phyloP scores from a whole-genome alignment of 2,888 invertebrate species.

The Cephus pulcher region DNA sequence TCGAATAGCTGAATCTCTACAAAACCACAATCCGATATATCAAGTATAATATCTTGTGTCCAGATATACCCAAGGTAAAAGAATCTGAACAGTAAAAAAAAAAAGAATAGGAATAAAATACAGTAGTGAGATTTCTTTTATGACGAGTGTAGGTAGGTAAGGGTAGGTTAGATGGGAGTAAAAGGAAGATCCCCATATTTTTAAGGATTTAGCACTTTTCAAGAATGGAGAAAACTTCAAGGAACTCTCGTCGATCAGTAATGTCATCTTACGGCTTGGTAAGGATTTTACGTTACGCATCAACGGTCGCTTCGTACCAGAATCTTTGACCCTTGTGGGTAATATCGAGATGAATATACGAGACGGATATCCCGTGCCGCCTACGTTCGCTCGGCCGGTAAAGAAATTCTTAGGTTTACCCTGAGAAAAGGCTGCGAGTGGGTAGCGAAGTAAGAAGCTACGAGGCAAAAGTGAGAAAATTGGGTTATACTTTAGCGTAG shows the following conservation, averaged over 20 bases:
- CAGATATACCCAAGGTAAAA: not conserved
- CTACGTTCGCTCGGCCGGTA: not conserved
- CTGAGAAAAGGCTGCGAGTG: not conserved
- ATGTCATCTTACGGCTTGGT: not conserved
- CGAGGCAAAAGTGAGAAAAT: not conserved
- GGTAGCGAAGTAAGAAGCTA: not conserved
- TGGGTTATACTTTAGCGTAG: not conserved
- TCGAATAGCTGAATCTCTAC: conserved; percentile 22
- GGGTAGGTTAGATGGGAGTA: not conserved
- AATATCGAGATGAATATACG: not conserved
- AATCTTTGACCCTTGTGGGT: not conserved
- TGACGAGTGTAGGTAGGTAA: not conserved
- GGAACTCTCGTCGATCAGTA: not conserved
- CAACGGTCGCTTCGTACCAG: not conserved
- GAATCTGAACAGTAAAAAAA: not conserved
- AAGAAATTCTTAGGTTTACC: not conserved
- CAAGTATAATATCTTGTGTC: not conserved
- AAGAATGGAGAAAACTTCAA: not conserved
- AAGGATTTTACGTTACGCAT: not conserved
- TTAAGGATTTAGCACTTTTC: not conserved
- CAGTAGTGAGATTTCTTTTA: not conserved
- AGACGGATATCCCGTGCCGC: not conserved
- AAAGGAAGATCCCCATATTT: not conserved
- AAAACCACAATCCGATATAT: not conserved
- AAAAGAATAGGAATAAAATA: not conserved